These are phyloP conservation scores for Allochrocebus solatus DNA, from an alignment of 2,797 vertebrate species.

Conservation along the genomic window DNA sequence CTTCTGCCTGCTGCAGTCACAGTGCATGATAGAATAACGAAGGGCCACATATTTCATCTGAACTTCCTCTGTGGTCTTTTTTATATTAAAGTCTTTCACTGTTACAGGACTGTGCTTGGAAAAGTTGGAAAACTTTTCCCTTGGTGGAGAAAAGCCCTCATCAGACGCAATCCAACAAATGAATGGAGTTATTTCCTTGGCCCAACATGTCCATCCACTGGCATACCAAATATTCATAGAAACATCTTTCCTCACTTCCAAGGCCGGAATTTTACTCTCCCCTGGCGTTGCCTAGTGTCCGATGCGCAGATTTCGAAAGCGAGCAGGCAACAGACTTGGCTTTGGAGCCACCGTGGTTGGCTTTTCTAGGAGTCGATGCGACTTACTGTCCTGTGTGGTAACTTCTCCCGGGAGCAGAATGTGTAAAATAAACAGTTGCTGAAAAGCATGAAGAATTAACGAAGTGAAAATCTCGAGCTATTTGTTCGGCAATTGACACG, in stretches of 20 bases:
- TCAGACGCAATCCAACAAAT: neutral
- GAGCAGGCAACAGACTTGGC: neutral
- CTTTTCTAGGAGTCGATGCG: neutral
- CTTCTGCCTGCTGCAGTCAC: neutral
- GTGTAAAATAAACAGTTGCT: constrained; percentile 58
- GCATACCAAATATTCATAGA: neutral
- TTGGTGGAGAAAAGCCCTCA: neutral
- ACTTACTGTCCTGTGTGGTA: neutral
- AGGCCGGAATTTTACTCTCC: neutral
- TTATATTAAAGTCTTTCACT: constrained; percentile 16
- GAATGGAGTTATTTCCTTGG: constrained; percentile 40
- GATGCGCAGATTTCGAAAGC: constrained; percentile 56
- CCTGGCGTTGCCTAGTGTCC: neutral
- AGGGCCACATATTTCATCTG: constrained; percentile 3
- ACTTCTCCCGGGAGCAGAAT: neutral
- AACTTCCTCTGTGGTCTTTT: constrained; percentile 50
- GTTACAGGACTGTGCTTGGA: neutral
- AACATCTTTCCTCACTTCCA: neutral
- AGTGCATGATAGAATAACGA: neutral
- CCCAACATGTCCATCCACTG: neutral
- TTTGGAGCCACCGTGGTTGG: neutral
- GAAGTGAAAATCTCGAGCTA: constrained; percentile 61
- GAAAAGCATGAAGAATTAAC: constrained; percentile 57
- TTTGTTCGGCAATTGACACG: constrained; percentile 44
- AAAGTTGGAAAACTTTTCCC: constrained; percentile 57